A percentile compares a stretch with the other conserved stretches of the same genome.
Evolutionary conservation across 2,797 vertebrate genomes (phyloP).

Genomic region (Linurgus olivaceus): DNA sequence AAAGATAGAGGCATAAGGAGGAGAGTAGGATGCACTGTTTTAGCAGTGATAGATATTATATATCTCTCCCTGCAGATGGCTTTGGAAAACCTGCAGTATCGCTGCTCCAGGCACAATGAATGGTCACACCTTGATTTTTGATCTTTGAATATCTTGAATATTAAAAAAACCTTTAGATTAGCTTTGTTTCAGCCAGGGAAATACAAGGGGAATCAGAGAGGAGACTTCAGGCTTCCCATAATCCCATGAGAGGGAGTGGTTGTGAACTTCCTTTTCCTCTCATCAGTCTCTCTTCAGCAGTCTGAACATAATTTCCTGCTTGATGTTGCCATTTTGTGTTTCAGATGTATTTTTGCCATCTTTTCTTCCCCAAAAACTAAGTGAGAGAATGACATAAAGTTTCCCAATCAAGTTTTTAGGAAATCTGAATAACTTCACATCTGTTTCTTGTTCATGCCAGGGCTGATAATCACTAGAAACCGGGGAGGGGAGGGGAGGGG

Average conservation of each 20-base stretch:
- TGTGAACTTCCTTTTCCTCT: not conserved
- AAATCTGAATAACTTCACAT: not conserved
- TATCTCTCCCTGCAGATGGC: not conserved
- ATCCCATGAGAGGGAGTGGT: not conserved
- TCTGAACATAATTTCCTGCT: not conserved
- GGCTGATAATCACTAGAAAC: not conserved
- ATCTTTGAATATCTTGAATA: not conserved
- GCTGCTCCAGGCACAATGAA: fast-evolving
- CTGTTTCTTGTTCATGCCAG: not conserved
- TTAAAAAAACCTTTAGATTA: not conserved
- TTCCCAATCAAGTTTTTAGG: not conserved
- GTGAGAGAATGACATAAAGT: not conserved
- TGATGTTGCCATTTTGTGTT: not conserved
- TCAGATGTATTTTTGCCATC: not conserved
- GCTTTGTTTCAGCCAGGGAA: not conserved
- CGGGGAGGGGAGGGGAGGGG: not conserved
- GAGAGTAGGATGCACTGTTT: not conserved
- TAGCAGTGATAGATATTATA: not conserved
- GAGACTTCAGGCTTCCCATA: not conserved
- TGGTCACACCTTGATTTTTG: not conserved
- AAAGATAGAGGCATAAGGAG: not conserved
- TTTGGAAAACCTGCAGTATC: not conserved
- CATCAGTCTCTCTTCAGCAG: not conserved
- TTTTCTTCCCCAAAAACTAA: not conserved
- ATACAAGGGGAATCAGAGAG: not conserved